These are phyloP conservation scores for Rhagoletis pomonella DNA, from an alignment of 1,140 invertebrate species.

Conservation along the genomic window DNA sequence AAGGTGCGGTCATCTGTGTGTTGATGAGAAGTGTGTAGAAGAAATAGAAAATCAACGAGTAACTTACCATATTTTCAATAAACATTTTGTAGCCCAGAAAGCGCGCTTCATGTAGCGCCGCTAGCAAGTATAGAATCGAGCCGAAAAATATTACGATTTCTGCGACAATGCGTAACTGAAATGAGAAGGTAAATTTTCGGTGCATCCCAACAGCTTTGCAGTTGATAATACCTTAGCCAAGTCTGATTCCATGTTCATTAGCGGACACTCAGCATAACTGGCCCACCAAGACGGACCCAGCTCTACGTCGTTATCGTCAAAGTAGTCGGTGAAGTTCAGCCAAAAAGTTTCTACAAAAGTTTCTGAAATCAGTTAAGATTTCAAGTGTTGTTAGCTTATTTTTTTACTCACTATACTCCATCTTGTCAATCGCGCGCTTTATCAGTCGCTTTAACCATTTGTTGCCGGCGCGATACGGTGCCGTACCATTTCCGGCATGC, in stretches of 20 bases:
- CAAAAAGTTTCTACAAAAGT: slow-evolving; percentile 67
- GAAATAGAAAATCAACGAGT: neutral
- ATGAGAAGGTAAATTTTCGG: neutral
- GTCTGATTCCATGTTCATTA: slow-evolving; percentile 72
- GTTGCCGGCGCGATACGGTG: neutral
- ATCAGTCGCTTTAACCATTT: slow-evolving; percentile 1
- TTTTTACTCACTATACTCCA: slow-evolving; percentile 29
- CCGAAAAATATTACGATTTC: slow-evolving; percentile 85
- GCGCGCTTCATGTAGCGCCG: slow-evolving; percentile 86
- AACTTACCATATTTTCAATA: slow-evolving; percentile 87
- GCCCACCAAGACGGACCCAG: slow-evolving; percentile 69
- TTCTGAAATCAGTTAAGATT: neutral
- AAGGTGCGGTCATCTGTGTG: slow-evolving; percentile 87
- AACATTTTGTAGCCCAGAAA: slow-evolving; percentile 93
- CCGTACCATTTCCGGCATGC: neutral
- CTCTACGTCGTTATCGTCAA: slow-evolving; percentile 69
- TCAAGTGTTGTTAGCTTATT: neutral
- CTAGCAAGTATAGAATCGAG: slow-evolving; percentile 86
- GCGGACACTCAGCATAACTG: slow-evolving; percentile 71
- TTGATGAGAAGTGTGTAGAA: slow-evolving; percentile 58
- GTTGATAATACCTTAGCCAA: slow-evolving; percentile 62
- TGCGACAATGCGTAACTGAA: slow-evolving; percentile 79
- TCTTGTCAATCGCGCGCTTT: slow-evolving; percentile 8
- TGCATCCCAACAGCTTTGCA: neutral
- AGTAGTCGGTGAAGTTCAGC: slow-evolving; percentile 72